Evolutionary conservation across 2,888 invertebrate species (phyloP), one percentile per base, ranked within the genome.

Genomic region (Oscheius sp.): DNA sequence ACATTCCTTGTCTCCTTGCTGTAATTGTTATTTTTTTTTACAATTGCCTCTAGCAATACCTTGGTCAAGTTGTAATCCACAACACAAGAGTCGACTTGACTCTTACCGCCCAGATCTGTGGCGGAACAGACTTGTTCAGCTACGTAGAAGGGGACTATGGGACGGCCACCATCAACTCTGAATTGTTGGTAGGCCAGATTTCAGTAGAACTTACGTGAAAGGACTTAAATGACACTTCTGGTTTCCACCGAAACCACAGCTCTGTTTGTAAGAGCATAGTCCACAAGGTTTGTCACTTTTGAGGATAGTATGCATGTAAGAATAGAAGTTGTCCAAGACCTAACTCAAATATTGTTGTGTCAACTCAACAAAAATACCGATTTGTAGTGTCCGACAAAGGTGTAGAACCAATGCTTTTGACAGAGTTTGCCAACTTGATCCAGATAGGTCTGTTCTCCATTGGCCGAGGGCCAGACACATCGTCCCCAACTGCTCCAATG

Each of bases 381-480:
- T 42, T 68, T 68, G 73, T 88, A 88, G 42, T 82, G 73, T 21
- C 81, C 79, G 50, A 88, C 81, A 70, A 88, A 88, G 35, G 84
- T 80, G 80, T 84, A 88, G 75, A 88, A 88, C 88, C 88, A 88
- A 70, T 88, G 88, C 51, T 85, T 78, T 60, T 86, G 86, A 65
- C 88, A 88, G 51, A 85, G 82, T 5, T 84, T 80, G 5, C 85
- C 84, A 11, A 88, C 73, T 76, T 88, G 88, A 29, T 80, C 80
- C 33, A 88, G 75, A 71, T 88, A 88, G 58, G 87, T 76, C 21
- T 74, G 75, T 11, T 53, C 29, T 13, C 11, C 48, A 29, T 57
- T 37, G 9, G 73, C 63, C 68, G 86, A 83, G 5, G 88, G 88
- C 88, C 88, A 88, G 1, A 87, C 78, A 72, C 87, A 87, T n/a